Evolutionary conservation across 2,888 invertebrate species (phyloP).

Genomic region (Phaonia tiefii): DNA sequence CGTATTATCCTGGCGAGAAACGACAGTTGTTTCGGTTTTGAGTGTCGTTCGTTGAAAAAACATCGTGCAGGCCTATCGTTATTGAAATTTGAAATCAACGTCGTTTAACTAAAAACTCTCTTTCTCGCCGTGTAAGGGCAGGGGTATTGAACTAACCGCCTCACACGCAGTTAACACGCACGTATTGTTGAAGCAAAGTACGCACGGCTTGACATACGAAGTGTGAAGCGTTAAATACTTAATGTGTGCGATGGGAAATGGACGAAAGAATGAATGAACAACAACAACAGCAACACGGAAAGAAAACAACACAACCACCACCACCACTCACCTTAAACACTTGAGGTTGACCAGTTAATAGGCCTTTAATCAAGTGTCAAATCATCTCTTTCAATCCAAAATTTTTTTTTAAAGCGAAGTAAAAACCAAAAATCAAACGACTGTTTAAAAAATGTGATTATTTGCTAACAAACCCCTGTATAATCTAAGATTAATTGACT

Average conservation of each 20-base stretch:
- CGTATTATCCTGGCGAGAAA: neutral
- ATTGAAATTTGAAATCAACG: neutral
- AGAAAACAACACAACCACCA: neutral
- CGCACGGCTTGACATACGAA: constrained; percentile 65
- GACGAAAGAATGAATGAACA: neutral
- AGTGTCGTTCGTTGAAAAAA: neutral
- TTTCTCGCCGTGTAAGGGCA: no score
- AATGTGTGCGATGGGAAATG: constrained; percentile 37
- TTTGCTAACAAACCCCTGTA: neutral
- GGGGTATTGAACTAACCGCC: constrained; percentile 36
- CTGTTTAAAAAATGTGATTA: neutral
- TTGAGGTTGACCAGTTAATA: neutral
- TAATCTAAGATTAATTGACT: constrained; percentile 9
- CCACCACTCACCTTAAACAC: neutral
- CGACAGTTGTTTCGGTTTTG: neutral
- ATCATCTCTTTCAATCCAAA: no score
- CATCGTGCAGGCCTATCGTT: constrained; percentile 9
- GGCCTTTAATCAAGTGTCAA: no score
- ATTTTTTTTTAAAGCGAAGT: no score
- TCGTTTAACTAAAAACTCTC: no score
- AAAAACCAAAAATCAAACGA: no score
- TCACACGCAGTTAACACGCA: neutral
- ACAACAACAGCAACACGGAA: neutral
- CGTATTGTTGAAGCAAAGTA: constrained; percentile 41
- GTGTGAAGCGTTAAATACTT: constrained; percentile 69